Percentiles rank a stretch among this genome's conserved stretches.
Conservation (phyloP, 1,140 invertebrate genomes). For the Venustaconcha ellipsiformis region DNA sequence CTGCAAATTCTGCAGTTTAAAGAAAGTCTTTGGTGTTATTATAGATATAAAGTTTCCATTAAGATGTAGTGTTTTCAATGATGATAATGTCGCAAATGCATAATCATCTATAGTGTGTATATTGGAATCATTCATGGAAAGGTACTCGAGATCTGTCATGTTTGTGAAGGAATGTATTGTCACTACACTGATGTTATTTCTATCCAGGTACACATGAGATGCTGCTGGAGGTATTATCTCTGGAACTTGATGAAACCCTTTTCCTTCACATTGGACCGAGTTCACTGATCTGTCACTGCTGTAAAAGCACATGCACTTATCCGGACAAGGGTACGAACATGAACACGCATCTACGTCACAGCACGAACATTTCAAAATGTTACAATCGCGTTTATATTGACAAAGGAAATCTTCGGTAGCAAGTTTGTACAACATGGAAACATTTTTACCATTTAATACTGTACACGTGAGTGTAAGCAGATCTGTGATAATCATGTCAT, state of each 20-base stretch:
- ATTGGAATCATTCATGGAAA: conserved; percentile 47
- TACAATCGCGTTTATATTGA: conserved; percentile 37
- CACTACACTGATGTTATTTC: conserved; percentile 41
- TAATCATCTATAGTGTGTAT: conserved; percentile 41
- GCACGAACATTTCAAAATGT: conserved; percentile 36
- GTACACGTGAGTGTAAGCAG: too few relatives aligned
- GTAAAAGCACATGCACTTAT: conserved; percentile 33
- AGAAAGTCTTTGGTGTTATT: conserved; percentile 31
- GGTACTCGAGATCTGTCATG: conserved; percentile 25
- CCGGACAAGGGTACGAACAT: conserved; percentile 42
- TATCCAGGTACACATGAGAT: conserved; percentile 41
- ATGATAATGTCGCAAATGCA: conserved; percentile 38
- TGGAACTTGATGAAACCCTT: conserved; percentile 34
- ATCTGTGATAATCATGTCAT: too few relatives aligned
- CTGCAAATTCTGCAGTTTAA: conserved; percentile 33
- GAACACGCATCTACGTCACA: conserved; percentile 42
- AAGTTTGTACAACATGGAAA: neutral
- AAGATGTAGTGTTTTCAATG: conserved; percentile 37
- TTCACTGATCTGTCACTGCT: conserved; percentile 26
- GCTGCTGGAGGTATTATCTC: conserved; percentile 35
- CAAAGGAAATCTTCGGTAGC: conserved; percentile 40
- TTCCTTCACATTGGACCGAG: conserved; percentile 35
- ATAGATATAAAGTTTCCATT: conserved; percentile 39
- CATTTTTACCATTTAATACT: too few relatives aligned
- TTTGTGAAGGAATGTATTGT: conserved; percentile 29